These are phyloP conservation scores for Daktulosphaira vitifoliae DNA, from an alignment of 1,140 invertebrate species.

Conservation along the genomic window DNA sequence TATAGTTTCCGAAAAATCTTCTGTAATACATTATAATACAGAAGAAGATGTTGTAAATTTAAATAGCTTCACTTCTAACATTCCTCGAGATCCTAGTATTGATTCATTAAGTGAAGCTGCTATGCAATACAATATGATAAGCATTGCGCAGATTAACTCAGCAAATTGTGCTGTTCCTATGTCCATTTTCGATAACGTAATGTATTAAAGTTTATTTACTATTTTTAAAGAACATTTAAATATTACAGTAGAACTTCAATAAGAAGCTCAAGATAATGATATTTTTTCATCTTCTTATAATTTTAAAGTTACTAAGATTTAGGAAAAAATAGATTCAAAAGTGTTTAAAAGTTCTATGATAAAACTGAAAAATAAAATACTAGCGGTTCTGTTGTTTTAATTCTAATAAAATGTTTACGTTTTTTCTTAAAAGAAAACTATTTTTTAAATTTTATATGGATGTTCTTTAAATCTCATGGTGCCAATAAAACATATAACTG, in stretches of 20 bases:
- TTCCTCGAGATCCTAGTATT: slow-evolving; percentile 53
- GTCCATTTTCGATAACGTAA: slow-evolving; percentile 75
- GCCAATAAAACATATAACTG: background rate
- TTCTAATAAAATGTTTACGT: background rate
- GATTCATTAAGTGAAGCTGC: slow-evolving; percentile 52
- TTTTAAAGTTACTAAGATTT: too few relatives aligned
- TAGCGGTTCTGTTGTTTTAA: too few relatives aligned
- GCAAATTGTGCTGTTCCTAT: slow-evolving; percentile 74
- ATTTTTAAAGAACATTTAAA: background rate
- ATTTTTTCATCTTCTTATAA: too few relatives aligned
- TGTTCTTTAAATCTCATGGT: background rate
- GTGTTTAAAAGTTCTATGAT: too few relatives aligned
- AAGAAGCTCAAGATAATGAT: too few relatives aligned
- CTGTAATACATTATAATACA: background rate
- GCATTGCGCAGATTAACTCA: slow-evolving; percentile 44
- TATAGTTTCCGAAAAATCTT: slow-evolving; percentile 3
- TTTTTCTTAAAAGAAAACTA: background rate
- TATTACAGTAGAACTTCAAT: too few relatives aligned
- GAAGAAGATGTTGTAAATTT: slow-evolving; percentile 5
- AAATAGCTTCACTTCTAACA: slow-evolving; percentile 35
- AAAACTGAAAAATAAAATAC: too few relatives aligned
- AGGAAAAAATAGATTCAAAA: too few relatives aligned
- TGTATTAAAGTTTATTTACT: slow-evolving; percentile 20
- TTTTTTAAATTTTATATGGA: background rate
- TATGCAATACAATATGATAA: slow-evolving; percentile 47